Conservation (phyloP, 2,888 invertebrate genomes). For the Darwinula stevensoni region DNA sequence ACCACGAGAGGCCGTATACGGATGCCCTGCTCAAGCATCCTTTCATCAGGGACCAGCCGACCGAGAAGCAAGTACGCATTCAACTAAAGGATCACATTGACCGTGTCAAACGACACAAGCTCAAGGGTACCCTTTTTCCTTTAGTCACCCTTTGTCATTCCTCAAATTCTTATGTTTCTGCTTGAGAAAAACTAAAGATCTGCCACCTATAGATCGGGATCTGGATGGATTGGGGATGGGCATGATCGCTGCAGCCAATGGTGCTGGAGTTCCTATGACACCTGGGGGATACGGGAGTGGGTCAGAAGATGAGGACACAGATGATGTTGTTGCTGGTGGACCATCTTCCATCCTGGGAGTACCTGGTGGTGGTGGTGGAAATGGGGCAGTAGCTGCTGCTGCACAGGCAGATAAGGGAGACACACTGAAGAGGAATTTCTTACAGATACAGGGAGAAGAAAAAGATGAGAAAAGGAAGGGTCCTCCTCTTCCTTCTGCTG, state of each 20-base stretch:
- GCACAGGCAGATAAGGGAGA: constrained; percentile 24
- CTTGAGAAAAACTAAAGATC: no score
- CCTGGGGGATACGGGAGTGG: no score
- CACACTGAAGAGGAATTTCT: constrained; percentile 86
- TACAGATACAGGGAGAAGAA: constrained; percentile 50
- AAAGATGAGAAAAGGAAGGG: neutral
- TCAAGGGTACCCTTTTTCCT: constrained; percentile 6
- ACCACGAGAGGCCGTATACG: constrained; percentile 91
- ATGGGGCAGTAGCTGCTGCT: neutral
- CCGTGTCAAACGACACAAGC: constrained; percentile 57
- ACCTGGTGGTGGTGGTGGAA: neutral
- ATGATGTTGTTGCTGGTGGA: constrained; percentile 64
- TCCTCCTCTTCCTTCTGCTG: no score
- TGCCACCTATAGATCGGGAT: no score
- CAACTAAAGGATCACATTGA: constrained; percentile 99
- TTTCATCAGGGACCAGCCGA: constrained; percentile 94
- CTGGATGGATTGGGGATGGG: no score
- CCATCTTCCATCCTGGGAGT: constrained; percentile 49
- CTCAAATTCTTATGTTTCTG: no score
- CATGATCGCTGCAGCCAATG: no score
- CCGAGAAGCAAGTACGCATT: constrained; percentile 86
- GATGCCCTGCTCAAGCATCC: constrained; percentile 90
- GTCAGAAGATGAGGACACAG: constrained; percentile 78
- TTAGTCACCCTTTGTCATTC: no score
- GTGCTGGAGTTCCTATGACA: no score